A percentile compares a stretch with the other conserved stretches of the same genome.
These are phyloP conservation scores for Synchiropus splendidus DNA, from an alignment of 2,113 vertebrate species.

Conservation along the genomic window DNA sequence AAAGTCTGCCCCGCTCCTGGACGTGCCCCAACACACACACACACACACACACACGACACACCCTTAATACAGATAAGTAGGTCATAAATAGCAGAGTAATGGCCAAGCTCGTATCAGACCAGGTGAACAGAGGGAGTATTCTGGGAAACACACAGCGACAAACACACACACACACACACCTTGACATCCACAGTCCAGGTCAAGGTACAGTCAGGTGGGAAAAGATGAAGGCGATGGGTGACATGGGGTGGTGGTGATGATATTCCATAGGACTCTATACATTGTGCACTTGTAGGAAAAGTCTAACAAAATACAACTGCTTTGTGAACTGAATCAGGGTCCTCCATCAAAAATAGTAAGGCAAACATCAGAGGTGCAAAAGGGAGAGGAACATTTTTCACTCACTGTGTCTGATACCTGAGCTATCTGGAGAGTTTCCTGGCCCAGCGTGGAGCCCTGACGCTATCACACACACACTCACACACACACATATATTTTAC, in stretches of 20 bases:
- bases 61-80: conserved; percentile 34
- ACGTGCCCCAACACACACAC: conserved; percentile 34
- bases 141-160: conserved; percentile 4
- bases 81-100: conserved; percentile 49
- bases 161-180: conserved; percentile 12
- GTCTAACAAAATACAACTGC: conserved; percentile 66
- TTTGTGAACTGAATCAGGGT: conserved; percentile 63
- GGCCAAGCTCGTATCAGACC: conserved; percentile 36
- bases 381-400: conserved; percentile 59
- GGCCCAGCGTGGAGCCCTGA: conserved; percentile 46
- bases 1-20: conserved; percentile 13
- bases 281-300: conserved; percentile 68
- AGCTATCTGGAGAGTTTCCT: conserved; percentile 64
- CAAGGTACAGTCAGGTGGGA: conserved; percentile 9
- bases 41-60: conserved; percentile 20
- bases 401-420: conserved; percentile 65
- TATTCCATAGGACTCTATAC: conserved; percentile 55
- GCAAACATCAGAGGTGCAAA: conserved; percentile 65
- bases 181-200: conserved; percentile 34
- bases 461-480: conserved; percentile 18
- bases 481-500: conserved; percentile 12
- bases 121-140: conserved; percentile 24
- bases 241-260: conserved; percentile 29
- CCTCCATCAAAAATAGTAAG: conserved; percentile 67
- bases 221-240: conserved; percentile 20